Base-by-base conservation (phyloP, 2,113 vertebrate genomes). In the Pantherophis guttatus region DNA sequence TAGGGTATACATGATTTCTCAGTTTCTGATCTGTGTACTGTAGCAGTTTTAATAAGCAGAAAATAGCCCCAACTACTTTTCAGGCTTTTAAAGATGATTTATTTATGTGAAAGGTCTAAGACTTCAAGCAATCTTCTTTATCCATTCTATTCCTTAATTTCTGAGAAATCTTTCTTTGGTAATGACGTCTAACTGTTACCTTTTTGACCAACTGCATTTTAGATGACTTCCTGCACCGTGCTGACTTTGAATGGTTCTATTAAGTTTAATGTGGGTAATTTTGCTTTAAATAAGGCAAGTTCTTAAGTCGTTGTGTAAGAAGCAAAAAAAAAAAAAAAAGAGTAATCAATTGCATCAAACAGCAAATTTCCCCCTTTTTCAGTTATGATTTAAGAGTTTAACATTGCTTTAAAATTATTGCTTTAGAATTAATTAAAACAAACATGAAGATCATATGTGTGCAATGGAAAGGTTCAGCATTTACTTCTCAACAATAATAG, bases 191-290 rank as follows among this genome's bases (percentile, higher is more conserved):
- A 86, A 53, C 54, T 50, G 54, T 91, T 59, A 81, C 24, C 57
- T 58, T 86, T 86, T 50, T 59, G 24, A 87, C 81, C 54, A 86
- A n/a, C 26, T 86, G 39, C 17, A 58, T 59, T 85, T 57, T 86
- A 55, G 39, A n/a, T 91, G 54, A 59, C 44, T 87, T 91, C 54
- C 55, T 91, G 55, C 44, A 29, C 26, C 2, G 10, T 58, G 91
- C 50, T 59, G 91, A 86, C 81, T 91, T 29, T 59, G 55, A 91
- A 59, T 91, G 48, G 54, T 86, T 86, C 81, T 44, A 91, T 59
- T 91, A 91, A 87, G 24, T 91, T 87, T 86, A 86, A 87, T 86
- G n/a, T 52, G 26, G 24, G 24, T 50, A 86, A 91, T 86, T 86
- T 59, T 91, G 26, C 44, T 91, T 91, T 58, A 86, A 86, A 57